These are phyloP conservation scores for Saccostrea glomerata DNA, from an alignment of 1,140 invertebrate species.

Conservation along the genomic window DNA sequence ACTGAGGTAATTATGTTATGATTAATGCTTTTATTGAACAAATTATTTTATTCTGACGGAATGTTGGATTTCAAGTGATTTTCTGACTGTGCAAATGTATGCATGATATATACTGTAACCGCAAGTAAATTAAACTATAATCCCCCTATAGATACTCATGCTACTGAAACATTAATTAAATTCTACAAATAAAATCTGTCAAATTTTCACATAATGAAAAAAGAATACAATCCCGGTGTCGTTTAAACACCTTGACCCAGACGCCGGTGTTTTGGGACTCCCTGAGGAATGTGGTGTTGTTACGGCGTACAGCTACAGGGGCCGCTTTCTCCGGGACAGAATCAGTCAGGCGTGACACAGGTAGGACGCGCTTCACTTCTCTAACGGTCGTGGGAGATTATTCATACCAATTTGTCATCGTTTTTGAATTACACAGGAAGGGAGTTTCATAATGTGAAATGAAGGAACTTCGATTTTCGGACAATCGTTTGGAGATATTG, in stretches of 20 bases:
- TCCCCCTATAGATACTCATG: no score
- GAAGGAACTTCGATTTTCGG: neutral
- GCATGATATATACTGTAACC: no score
- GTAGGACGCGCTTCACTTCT: conserved; percentile 28
- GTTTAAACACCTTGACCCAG: neutral
- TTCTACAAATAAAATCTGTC: neutral
- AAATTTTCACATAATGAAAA: neutral
- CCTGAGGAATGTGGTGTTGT: neutral
- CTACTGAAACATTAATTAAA: no score
- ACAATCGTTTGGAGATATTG: neutral
- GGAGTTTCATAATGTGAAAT: conserved; percentile 24
- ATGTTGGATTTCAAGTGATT: neutral
- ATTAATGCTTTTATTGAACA: neutral
- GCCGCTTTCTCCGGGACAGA: neutral
- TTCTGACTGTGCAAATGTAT: neutral
- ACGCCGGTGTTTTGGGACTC: neutral
- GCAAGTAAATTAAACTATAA: no score
- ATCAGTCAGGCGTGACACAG: conserved; percentile 1
- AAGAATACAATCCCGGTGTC: neutral
- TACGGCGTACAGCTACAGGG: neutral
- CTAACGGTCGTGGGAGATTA: conserved; percentile 28
- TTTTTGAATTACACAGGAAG: conserved; percentile 35
- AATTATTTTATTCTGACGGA: neutral
- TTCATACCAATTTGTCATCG: conserved; percentile 33
- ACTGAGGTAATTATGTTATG: no score